Base-by-base conservation (phyloP, 2,888 invertebrate species). In the Caenorhabditis sulstoni region DNA sequence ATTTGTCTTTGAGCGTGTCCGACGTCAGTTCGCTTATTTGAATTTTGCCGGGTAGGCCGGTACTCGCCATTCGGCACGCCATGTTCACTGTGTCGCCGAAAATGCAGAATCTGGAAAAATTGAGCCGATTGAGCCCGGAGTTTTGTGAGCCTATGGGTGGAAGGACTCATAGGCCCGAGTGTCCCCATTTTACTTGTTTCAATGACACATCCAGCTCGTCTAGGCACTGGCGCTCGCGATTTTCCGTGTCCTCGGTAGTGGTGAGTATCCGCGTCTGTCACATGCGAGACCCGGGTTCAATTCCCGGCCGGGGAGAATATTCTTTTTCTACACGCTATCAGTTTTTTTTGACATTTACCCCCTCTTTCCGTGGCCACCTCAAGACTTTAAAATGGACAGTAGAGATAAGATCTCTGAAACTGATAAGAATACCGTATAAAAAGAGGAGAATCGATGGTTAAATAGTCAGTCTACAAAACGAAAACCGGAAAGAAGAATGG, bases 221-320 rank as follows among this genome's bases (percentile, higher is more conserved):
- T 57, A 29, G 4, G 29, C 29, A 3, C 29, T 29, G 29, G 29
- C 29, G 29, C 29, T 7, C 29, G 29, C 29, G 29, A 3, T 7
- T 3, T 29, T 7, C 22, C 52, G 70, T 64, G 71, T 79, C 79
- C 73, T 81, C 75, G 76, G 78, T 82, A 81, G 80, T 81, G 81
- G 81, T 81, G 71, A 81, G 81, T 81, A 82, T 84, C 78, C 81
- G 80, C 79, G 84, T 79, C 85, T 82, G 82, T 83, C 81, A 84
- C 82, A 82, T 84, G 81, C 81, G 81, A 81, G 79, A 81, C 81
- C 78, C 81, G 79, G 79, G 80, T 81, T 83, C 84, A 77, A 82
- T 81, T 81, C 82, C 82, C 82, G 82, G 82, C 84, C 82, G 81
- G 81, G 79, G 81, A 81, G 81, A 81, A 77, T 8, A 8, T 11